phyloP scores from a whole-genome alignment of 2,888 invertebrate genomes.

The Agrochola lychnidis region DNA sequence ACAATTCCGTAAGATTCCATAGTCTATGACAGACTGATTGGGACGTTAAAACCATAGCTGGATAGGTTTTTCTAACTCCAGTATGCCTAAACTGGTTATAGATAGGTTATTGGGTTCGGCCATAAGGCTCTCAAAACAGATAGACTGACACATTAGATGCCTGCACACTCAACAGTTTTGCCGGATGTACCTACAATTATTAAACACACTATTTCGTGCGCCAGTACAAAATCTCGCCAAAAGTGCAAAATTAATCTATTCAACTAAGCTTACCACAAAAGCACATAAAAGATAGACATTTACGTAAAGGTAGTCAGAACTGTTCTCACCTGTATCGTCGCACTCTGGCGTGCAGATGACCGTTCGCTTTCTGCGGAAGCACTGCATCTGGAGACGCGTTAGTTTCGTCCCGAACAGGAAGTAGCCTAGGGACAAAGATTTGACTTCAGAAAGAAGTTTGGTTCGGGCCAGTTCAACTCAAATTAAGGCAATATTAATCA shows the following conservation, averaged over 20 bases:
- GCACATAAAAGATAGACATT: background rate
- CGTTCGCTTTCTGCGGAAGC: slow-evolving; percentile 81
- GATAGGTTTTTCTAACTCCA: too few species aligned
- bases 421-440: slow-evolving; percentile 77
- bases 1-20: too few species aligned
- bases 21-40: too few species aligned
- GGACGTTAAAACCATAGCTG: too few species aligned
- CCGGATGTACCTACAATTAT: background rate
- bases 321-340: slow-evolving; percentile 83
- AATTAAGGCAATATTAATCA: too few species aligned
- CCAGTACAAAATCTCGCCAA: background rate
- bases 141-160: too few species aligned
- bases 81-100: too few species aligned
- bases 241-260: slow-evolving; percentile 2
- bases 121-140: too few species aligned
- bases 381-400: slow-evolving; percentile 86
- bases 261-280: background rate
- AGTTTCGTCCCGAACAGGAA: slow-evolving; percentile 87
- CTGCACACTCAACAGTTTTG: background rate
- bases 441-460: background rate
- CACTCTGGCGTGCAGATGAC: slow-evolving; percentile 88
- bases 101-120: too few species aligned
- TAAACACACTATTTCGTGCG: background rate
- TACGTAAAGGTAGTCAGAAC: background rate
- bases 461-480: background rate